Evolutionary conservation across 2,888 invertebrate species (phyloP), one percentile per base, ranked within the genome.

Genomic region (Aporophyla lueneburgensis): DNA sequence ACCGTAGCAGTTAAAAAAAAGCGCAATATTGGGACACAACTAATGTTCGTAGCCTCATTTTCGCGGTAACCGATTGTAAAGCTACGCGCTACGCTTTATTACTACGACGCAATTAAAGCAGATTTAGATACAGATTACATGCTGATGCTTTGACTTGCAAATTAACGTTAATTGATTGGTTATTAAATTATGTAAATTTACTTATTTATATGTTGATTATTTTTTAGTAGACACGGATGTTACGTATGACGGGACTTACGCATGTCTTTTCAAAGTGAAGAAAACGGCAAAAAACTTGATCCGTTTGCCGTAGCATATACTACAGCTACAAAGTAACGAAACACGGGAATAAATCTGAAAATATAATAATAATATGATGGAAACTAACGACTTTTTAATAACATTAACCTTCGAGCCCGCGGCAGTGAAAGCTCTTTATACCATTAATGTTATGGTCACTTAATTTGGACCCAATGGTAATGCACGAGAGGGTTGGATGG

Each of bases 331-430:
- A 72, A 53, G 27, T 51, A 54, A 59, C 10, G 24, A 61, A 66
- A 43, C 7, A 49, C 14, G 21, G 3, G 16, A 33, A 49, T 71
- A 71, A n/a, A 43, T 59, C 19, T 59, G 71, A 54, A 61, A 71
- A 70, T 71, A 62, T 67, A 71, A 70, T 74, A n/a, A 62, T 67
- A 49, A 59, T 66, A 67, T 68, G 54, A 83, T 76, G 75, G 33
- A 76, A 83, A 80, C 73, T 81, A 73, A 86, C 43, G 82, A 86
- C 81, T 89, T 89, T 90, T 91, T 89, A 88, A 91, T 89, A 87
- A 87, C 78, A 71, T 72, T 66, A 66, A 74, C 79, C 80, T 75
- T 72, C 40, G 43, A 2, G 43, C 87, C 85, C 70, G 83, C 73
- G 87, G 88, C 88, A 88, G 77, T 82, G 88, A 89, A 87, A 87